Conservation (phyloP, 2,113 vertebrate genomes). For the Rhynchopsitta pachyrhyncha region DNA sequence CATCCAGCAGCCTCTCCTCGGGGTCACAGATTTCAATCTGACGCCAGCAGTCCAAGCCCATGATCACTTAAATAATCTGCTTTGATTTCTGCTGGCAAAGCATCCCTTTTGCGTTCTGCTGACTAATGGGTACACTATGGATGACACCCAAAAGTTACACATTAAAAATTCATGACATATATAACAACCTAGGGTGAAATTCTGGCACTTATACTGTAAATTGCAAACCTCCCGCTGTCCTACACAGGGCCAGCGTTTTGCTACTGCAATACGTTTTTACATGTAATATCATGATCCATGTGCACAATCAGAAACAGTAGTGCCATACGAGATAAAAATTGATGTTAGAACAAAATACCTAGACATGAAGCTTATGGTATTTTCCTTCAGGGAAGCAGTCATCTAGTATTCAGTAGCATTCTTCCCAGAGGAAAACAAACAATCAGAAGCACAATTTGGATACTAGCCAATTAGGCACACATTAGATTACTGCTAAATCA, state of each 20-base stretch:
- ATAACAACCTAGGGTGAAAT: not conserved
- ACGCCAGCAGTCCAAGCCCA: not conserved
- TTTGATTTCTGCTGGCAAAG: not conserved
- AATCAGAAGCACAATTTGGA: constrained; percentile 37
- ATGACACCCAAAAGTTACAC: not conserved
- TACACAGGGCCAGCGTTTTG: not conserved
- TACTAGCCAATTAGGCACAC: constrained; percentile 37
- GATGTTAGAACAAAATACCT: not conserved
- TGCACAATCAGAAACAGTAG: not conserved
- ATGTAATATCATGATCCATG: not conserved
- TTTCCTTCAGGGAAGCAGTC: not conserved
- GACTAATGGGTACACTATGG: not conserved
- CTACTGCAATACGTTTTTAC: not conserved
- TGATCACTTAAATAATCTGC: not conserved
- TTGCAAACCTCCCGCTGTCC: not conserved
- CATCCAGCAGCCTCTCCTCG: not conserved
- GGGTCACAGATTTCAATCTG: not conserved
- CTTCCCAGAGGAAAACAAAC: constrained; percentile 25
- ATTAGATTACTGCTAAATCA: constrained; percentile 53
- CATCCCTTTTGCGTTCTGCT: not conserved
- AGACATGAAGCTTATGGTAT: not conserved
- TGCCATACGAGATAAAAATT: not conserved
- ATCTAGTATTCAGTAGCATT: not conserved
- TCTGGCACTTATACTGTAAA: not conserved
- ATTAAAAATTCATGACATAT: not conserved